These are phyloP conservation scores for Xylophagus ater DNA, from an alignment of 2,888 invertebrate genomes.

Conservation along the genomic window DNA sequence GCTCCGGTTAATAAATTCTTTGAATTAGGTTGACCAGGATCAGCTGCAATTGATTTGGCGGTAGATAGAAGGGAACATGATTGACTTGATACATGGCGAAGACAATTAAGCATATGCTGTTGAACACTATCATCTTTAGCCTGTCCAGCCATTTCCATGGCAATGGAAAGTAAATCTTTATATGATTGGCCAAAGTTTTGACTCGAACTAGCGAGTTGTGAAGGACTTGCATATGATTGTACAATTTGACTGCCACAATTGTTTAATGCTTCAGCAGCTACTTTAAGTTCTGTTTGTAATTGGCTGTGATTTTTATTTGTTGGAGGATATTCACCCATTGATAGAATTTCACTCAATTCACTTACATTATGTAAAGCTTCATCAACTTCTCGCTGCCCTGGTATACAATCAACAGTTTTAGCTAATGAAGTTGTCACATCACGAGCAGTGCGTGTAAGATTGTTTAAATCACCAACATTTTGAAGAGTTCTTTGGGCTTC, in stretches of 20 bases:
- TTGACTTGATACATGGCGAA: constrained; percentile 77
- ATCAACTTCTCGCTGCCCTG: constrained; percentile 91
- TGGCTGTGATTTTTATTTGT: constrained; percentile 65
- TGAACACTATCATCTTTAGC: constrained; percentile 65
- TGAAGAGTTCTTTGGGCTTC: constrained; percentile 57
- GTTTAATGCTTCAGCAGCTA: constrained; percentile 73
- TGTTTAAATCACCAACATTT: constrained; percentile 31
- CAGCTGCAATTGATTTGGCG: constrained; percentile 81
- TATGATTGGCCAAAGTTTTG: constrained; percentile 68
- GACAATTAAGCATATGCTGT: constrained; percentile 71
- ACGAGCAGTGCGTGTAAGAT: constrained; percentile 61
- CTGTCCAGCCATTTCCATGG: constrained; percentile 78
- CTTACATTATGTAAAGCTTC: constrained; percentile 72
- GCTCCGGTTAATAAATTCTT: constrained; percentile 81
- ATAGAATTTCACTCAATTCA: constrained; percentile 60
- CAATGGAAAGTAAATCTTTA: constrained; percentile 62
- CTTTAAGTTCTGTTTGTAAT: constrained; percentile 73
- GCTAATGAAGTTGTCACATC: constrained; percentile 54
- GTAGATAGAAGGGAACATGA: constrained; percentile 77
- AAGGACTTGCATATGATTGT: constrained; percentile 58
- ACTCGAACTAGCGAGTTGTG: constrained; percentile 61
- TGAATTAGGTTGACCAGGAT: constrained; percentile 80
- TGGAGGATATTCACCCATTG: constrained; percentile 62
- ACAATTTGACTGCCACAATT: constrained; percentile 76
- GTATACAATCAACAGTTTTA: constrained; percentile 67